phyloP scores from a whole-genome alignment of 2,797 vertebrate genomes.

The Harpagifer antarcticus region DNA sequence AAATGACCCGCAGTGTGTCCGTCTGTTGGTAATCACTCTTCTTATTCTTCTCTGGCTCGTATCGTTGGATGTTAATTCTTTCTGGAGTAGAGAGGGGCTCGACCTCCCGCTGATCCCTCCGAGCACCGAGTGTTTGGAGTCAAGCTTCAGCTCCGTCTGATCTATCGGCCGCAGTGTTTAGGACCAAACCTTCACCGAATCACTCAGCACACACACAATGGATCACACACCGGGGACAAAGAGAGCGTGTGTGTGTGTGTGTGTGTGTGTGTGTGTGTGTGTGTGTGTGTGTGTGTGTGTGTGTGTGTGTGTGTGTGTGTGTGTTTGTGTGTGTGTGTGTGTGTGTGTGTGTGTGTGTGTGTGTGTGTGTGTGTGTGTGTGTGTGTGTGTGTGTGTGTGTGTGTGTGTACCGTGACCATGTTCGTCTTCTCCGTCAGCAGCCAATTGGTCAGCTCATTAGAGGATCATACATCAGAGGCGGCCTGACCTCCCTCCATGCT shows the following conservation, averaged over 20 bases:
- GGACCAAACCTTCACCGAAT: constrained; percentile 48
- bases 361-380: too few relatives aligned
- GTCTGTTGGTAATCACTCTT: constrained; percentile 26
- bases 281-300: too few relatives aligned
- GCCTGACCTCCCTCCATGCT: constrained; percentile 60
- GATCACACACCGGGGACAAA: constrained; percentile 58
- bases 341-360: too few relatives aligned
- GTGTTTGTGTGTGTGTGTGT: not conserved
- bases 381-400: too few relatives aligned
- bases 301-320: too few relatives aligned
- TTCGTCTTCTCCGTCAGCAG: constrained; percentile 80
- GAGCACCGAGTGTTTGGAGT: constrained; percentile 64
- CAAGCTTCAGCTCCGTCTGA: constrained; percentile 68
- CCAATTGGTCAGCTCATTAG: constrained; percentile 81
- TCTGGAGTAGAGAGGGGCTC: constrained; percentile 8
- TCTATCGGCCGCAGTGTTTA: constrained; percentile 63
- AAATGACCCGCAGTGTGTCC: constrained; percentile 37
- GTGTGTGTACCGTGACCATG: constrained; percentile 60
- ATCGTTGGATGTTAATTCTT: not conserved
- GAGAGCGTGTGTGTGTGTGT: not conserved
- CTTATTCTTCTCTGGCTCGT: not conserved
- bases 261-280: too few relatives aligned
- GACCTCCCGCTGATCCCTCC: constrained; percentile 65
- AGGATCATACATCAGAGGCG: constrained; percentile 72
- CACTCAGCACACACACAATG: constrained; percentile 50